Evolutionary conservation across 2,797 vertebrate species (phyloP).

Genomic region (Macropus fuliginosus): DNA sequence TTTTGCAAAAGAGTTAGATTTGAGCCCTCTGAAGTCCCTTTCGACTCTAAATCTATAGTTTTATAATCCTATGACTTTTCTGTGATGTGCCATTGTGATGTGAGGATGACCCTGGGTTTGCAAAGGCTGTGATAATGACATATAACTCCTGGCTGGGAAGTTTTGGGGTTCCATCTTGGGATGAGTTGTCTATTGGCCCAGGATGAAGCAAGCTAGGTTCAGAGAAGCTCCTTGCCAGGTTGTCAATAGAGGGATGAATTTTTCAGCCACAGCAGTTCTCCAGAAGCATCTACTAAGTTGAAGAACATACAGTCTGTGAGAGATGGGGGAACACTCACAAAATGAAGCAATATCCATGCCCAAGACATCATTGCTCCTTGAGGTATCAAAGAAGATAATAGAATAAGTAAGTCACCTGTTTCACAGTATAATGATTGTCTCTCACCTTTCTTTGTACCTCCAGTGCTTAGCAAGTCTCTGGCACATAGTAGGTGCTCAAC

Average conservation of each 20-base stretch:
- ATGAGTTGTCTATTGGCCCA: not conserved
- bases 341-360: no score
- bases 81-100: not conserved
- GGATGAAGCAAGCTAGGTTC: no score
- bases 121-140: not conserved
- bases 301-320: no score
- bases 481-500: not conserved
- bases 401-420: not conserved
- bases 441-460: not conserved
- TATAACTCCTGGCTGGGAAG: not conserved
- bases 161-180: not conserved
- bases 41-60: not conserved
- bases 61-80: not conserved
- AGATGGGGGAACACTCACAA: no score
- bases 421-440: not conserved
- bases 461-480: not conserved
- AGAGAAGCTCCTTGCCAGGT: no score
- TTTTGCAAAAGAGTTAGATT: not conserved
- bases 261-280: no score
- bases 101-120: not conserved
- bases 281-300: no score
- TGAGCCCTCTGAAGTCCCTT: not conserved
- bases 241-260: no score
- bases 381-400: not conserved
- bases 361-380: not conserved